Base-by-base conservation (phyloP, 2,113 vertebrate species). In the Carlito syrichta region DNA sequence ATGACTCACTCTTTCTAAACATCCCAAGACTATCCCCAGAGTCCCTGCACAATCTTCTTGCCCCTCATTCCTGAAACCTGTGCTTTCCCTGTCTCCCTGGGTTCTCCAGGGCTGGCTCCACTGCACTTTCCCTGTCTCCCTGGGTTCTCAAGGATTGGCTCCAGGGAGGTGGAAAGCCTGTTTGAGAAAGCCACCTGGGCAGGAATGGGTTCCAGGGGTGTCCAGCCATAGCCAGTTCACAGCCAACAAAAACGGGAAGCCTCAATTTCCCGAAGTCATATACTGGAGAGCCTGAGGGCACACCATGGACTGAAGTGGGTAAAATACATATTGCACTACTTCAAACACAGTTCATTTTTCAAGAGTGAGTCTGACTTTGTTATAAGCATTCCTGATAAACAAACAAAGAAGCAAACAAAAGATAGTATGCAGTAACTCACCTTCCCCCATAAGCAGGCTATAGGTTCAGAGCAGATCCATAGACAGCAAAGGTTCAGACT, bases 361-460 rank as follows among this genome's bases (percentile, higher is more conserved):
- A 25, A 17, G 9, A 22, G 16, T 4, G 19, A 94, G 25, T 13
- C 6, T 14, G 63, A 45, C n/a, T 54, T 50, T 6, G 63, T n/a
- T 16, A 45, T 7, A 56, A 8, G 35, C 5, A 7, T 7, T 54
- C 71, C 56, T 35, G 19, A 68, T n/a, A 43, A 73, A 56, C 6
- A 62, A 54, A 50, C 13, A n/a, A 50, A 92, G 17, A 6, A 5
- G 40, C 12, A n/a, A 68, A 62, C 9, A 62, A 8, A 62, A 6
- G 32, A 52, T 4, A 48, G 6, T 23, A 45, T 19, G 5, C 5
- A 3, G 54, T 2, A 5, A 93, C 98, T 98, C 96, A 98, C 98
- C 98, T 99, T 98, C 97, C 98, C 98, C 98, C 98, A 98, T 97
- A 98, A 96, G 97, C 97, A 86, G 93, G 96, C 63, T 97, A 96